Percentiles rank a stretch among this genome's conserved stretches.
phyloP scores from a whole-genome alignment of 2,888 invertebrate genomes.

The Lordiphosa fenestrarum region DNA sequence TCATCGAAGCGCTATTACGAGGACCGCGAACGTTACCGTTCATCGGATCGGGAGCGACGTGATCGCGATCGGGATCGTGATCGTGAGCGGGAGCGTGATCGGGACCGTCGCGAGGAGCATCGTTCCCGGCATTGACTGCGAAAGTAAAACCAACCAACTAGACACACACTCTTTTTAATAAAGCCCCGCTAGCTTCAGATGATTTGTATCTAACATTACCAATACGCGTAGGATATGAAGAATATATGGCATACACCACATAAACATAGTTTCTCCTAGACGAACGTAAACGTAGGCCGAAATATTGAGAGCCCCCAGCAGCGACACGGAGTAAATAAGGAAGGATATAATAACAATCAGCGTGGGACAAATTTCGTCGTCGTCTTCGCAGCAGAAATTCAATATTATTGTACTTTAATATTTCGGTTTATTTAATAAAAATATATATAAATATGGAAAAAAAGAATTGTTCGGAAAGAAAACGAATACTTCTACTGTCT shows the following conservation, averaged over 20 bases:
- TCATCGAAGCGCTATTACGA: constrained; percentile 87
- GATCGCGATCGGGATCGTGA: constrained; percentile 85
- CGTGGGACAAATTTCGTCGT: constrained; percentile 33
- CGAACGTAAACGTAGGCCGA: constrained; percentile 64
- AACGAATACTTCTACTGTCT: constrained; percentile 63
- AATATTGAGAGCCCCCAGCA: constrained; percentile 47
- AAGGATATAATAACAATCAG: constrained; percentile 20
- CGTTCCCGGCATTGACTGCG: constrained; percentile 84
- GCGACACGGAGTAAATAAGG: constrained; percentile 23
- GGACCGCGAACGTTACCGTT: constrained; percentile 91
- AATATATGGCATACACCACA: constrained; percentile 62
- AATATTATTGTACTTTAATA: constrained; percentile 79
- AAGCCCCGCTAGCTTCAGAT: constrained; percentile 40
- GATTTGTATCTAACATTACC: constrained; percentile 74
- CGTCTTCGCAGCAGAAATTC: constrained; percentile 69
- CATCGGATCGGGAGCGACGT: constrained; percentile 85
- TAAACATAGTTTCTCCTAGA: constrained; percentile 72
- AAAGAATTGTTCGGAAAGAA: constrained; percentile 53
- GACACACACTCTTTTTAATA: constrained; percentile 39
- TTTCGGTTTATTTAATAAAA: constrained; percentile 80
- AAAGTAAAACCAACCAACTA: constrained; percentile 42
- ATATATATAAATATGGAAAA: constrained; percentile 75
- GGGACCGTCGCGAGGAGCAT: constrained; percentile 86
- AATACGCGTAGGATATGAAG: constrained; percentile 68
- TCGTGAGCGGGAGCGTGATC: constrained; percentile 84